Conservation (phyloP, 2,113 vertebrate genomes). For the Sphyrna mokarran region DNA sequence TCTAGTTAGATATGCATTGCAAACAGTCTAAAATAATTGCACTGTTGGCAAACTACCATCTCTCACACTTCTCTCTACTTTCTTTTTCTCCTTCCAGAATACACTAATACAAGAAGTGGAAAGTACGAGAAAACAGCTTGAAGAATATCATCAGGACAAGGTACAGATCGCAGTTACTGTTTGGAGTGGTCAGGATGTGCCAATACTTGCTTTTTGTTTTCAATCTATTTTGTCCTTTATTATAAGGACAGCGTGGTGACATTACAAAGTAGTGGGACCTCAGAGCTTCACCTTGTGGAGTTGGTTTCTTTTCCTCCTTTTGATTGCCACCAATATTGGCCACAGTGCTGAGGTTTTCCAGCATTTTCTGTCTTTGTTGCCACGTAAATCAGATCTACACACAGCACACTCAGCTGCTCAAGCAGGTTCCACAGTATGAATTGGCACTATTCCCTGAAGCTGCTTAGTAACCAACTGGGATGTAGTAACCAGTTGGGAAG, state of each 20-base stretch:
- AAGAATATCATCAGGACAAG: conserved; percentile 85
- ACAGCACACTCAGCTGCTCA: background rate
- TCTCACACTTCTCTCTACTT: background rate
- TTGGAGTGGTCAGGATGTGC: background rate
- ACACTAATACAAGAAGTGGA: conserved; percentile 86
- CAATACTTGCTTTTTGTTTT: background rate
- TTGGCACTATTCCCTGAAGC: background rate
- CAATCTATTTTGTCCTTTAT: background rate
- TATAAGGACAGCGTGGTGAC: background rate
- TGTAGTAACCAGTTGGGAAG: background rate
- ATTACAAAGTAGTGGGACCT: background rate
- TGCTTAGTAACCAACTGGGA: background rate
- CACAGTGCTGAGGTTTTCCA: background rate
- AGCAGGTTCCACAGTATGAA: background rate
- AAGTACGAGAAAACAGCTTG: conserved; percentile 86
- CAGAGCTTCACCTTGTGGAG: background rate
- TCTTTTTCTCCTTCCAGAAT: conserved; percentile 57
- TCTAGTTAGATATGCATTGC: background rate
- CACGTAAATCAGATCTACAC: background rate
- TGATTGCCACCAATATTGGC: background rate
- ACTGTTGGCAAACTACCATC: background rate
- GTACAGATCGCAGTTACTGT: conserved; percentile 47
- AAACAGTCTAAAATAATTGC: background rate
- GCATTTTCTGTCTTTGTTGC: background rate
- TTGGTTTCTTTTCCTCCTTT: background rate